These are phyloP conservation scores for Camponotus fellah DNA, from an alignment of 2,888 invertebrate species.

Conservation along the genomic window DNA sequence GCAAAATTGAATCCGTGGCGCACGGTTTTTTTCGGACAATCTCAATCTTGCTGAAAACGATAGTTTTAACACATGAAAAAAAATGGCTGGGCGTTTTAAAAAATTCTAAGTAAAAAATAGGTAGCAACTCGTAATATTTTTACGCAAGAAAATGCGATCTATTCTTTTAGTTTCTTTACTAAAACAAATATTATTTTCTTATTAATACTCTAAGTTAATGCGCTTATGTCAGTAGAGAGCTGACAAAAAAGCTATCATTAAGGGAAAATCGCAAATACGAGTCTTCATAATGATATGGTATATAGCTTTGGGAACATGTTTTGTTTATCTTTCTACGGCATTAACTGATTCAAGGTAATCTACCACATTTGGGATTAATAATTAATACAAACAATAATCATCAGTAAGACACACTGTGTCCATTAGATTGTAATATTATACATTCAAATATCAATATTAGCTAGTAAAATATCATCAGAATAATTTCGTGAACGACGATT, in stretches of 20 bases:
- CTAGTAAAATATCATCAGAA: neutral
- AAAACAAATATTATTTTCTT: neutral
- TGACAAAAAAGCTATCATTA: neutral
- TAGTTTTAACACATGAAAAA: neutral
- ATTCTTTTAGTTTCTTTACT: neutral
- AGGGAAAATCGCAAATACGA: neutral
- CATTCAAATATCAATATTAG: neutral
- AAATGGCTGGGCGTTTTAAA: neutral
- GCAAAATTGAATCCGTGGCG: neutral
- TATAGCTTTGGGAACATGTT: neutral
- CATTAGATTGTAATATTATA: neutral
- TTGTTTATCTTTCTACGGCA: constrained; percentile 2
- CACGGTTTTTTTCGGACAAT: neutral
- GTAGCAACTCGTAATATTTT: neutral
- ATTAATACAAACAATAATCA: neutral
- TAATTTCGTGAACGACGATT: neutral
- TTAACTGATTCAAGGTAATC: constrained; percentile 18
- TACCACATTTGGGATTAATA: neutral
- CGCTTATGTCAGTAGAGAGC: neutral
- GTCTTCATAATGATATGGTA: constrained; percentile 18
- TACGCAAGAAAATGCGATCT: neutral
- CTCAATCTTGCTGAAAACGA: neutral
- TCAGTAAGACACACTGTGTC: neutral
- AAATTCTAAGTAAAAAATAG: neutral
- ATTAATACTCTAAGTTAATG: neutral